phyloP scores from a whole-genome alignment of 2,797 vertebrate species.

The Aphelocoma californica region DNA sequence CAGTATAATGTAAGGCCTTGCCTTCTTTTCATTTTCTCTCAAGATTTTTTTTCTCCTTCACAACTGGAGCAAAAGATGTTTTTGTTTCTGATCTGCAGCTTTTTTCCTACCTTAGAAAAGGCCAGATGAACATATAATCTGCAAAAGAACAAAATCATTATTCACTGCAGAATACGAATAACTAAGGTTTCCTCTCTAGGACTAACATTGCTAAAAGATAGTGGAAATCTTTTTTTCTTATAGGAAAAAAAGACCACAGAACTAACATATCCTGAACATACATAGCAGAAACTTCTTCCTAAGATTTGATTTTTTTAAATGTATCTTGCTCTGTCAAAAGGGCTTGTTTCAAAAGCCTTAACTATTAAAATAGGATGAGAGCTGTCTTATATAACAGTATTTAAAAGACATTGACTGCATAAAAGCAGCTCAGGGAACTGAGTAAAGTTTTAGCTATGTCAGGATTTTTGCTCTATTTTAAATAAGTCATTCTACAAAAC shows the following conservation, averaged over 20 bases:
- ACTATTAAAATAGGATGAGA: constrained; percentile 15
- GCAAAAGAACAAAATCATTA: neutral
- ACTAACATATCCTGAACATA: neutral
- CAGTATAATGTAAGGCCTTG: neutral
- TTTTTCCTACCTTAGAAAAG: neutral
- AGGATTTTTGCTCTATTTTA: constrained; percentile 31
- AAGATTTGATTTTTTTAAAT: neutral
- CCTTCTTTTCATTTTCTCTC: neutral
- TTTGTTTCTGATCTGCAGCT: neutral
- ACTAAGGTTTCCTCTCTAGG: neutral
- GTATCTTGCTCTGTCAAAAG: neutral
- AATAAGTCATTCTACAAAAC: constrained; percentile 6
- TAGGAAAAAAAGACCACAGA: neutral
- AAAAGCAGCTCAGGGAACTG: constrained; percentile 6
- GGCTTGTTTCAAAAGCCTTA: constrained; percentile 3
- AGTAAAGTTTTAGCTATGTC: constrained; percentile 1
- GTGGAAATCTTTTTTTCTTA: neutral
- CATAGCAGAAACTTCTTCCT: neutral
- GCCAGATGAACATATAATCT: neutral
- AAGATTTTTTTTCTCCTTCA: neutral
- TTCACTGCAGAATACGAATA: neutral
- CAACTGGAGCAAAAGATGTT: neutral
- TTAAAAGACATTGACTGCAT: constrained; percentile 22
- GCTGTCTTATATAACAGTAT: constrained; percentile 36
- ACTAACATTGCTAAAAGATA: neutral